These are phyloP conservation scores for Saguinus imperator DNA, from an alignment of 2,113 vertebrate genomes.

Conservation along the genomic window DNA sequence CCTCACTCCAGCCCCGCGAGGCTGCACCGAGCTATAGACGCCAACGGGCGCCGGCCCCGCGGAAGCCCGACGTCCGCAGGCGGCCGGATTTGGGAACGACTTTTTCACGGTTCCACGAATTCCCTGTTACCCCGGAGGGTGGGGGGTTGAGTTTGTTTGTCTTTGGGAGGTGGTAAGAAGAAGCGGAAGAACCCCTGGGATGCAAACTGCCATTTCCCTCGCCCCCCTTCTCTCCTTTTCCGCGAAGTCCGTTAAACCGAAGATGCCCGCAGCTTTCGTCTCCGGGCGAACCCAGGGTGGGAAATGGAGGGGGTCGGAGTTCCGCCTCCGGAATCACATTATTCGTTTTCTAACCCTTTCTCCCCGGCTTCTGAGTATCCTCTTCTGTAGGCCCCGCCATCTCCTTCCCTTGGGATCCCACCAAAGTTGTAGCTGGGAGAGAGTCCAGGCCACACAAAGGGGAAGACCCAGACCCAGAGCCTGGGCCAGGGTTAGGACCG, in stretches of 20 bases:
- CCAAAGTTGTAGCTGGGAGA: conserved; percentile 62
- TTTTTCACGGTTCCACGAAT: conserved; percentile 40
- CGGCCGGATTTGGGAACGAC: conserved; percentile 31
- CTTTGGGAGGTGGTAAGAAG: background rate
- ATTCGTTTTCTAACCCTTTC: conserved; percentile 39
- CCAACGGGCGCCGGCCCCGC: background rate
- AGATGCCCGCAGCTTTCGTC: conserved; percentile 55
- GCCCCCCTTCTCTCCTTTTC: background rate
- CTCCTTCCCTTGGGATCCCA: conserved; percentile 61
- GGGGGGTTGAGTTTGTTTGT: conserved; percentile 35
- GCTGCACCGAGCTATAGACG: background rate
- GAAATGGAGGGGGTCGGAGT: conserved; percentile 67
- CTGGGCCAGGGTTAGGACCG: background rate
- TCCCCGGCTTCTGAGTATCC: background rate
- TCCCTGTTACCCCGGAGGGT: background rate
- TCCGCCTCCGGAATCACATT: conserved; percentile 73
- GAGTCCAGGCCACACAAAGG: conserved; percentile 80
- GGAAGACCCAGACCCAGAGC: conserved; percentile 42
- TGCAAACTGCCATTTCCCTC: conserved; percentile 56
- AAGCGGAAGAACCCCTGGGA: conserved; percentile 60
- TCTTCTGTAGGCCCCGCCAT: conserved; percentile 49
- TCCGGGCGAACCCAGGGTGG: conserved; percentile 65
- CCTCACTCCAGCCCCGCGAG: background rate
- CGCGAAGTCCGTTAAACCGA: conserved; percentile 42
- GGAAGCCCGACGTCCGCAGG: conserved; percentile 36